Base-by-base conservation (phyloP, 2,113 vertebrate genomes). In the Ochotona curzoniae region DNA sequence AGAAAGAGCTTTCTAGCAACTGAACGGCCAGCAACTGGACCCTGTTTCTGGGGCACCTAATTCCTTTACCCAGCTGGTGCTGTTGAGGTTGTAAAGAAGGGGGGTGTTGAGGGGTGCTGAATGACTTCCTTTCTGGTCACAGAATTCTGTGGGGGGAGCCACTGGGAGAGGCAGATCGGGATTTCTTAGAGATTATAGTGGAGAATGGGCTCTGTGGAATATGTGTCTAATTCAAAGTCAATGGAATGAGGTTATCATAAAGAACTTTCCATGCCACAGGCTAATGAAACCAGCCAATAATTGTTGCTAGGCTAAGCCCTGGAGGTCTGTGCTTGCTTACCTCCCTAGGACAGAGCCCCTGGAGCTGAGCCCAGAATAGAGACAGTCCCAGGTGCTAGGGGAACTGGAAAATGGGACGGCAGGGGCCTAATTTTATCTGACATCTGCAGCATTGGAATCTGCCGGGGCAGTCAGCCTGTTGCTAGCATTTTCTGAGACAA, bases 211-310 rank as follows among this genome's bases (percentile, higher is more conserved):
- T 0, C 86, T 69, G 47, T 94, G 28, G 57, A 47, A 20, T 74
- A 80, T 93, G 66, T 95, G 75, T 95, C 61, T 93, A 94, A 93
- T 84, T 96, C 81, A 93, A 30, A 96, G 63, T 51, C 71, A 30
- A 81, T 81, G 83, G 89, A 95, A 94, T 94, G 83, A 74, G 73
- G 49, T 80, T 90, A 79, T 92, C 69, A 51, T 70, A 60, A 38
- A 90, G 70, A 95, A 84, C 69, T 94, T 95, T 96, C 71, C 67
- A 73, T 63, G 89, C 35, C 23, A 38, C 67, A 38, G 67, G 32
- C 26, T 54, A 89, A 96, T 91, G 93, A 96, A 90, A 81, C 38
- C 0, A 15, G 83, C 38, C 0, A 15, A 0, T 30, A n/a, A 28
- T 80, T 95, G 91, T 94, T 89, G 57, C 75, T 38, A 32, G 74